Conservation (phyloP, 2,797 vertebrate species). For the Oreonectes daqikongensis region DNA sequence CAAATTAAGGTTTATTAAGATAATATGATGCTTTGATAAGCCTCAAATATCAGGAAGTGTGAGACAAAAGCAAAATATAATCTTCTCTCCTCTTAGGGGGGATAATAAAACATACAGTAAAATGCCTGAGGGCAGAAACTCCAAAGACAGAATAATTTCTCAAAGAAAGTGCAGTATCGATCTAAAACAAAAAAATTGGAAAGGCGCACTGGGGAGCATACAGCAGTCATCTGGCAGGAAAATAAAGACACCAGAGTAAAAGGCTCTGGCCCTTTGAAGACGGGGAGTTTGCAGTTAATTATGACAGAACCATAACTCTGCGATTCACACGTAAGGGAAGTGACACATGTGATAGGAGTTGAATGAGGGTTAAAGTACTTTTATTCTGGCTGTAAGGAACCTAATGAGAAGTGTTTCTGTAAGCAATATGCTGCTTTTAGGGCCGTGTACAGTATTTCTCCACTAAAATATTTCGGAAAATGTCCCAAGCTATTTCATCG, state of each 20-base stretch:
- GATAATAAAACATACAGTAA: constrained; percentile 45
- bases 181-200: constrained; percentile 49
- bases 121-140: constrained; percentile 61
- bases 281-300: constrained; percentile 71
- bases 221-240: constrained; percentile 71
- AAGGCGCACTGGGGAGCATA: not conserved
- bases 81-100: constrained; percentile 59
- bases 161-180: constrained; percentile 62
- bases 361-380: constrained; percentile 37
- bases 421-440: constrained; percentile 2
- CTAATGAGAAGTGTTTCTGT: constrained; percentile 16
- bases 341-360: constrained; percentile 66
- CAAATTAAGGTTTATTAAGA: constrained; percentile 81
- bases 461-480: not conserved
- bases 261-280: constrained; percentile 64
- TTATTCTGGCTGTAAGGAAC: not conserved
- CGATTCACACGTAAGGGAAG: constrained; percentile 65
- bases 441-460: not conserved
- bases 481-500: constrained; percentile 36
- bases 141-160: constrained; percentile 69
- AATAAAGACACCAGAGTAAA: constrained; percentile 67
- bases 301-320: constrained; percentile 65
- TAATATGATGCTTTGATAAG: constrained; percentile 86
- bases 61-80: constrained; percentile 61
- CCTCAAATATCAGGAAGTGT: constrained; percentile 46